Base-by-base conservation (phyloP, 2,797 vertebrate genomes). In the Threskiornis aethiopicus region DNA sequence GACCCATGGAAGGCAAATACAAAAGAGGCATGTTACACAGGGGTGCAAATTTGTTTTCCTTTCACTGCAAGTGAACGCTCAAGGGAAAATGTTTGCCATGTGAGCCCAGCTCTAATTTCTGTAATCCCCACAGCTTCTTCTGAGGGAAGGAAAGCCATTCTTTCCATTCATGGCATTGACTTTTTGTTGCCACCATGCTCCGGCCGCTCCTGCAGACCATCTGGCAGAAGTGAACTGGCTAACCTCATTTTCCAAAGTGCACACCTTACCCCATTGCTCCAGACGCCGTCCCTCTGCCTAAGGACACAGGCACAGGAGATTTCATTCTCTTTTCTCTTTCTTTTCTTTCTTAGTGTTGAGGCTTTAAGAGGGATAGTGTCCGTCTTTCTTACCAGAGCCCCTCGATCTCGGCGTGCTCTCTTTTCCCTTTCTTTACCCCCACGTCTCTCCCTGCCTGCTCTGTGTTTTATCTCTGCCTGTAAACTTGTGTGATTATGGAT, bases 401-500 rank as follows among this genome's bases (percentile, higher is more conserved):
- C 87, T 81, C 92, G 16, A 80, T 82, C 91, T 93, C 77, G 13
- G 67, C 96, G 90, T 29, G 86, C 73, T 96, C 92, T 41, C 61
- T 91, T 94, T 67, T 96, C 59, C 76, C 46, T 70, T 71, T 88
- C 95, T 93, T 78, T 83, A 29, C 58, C 31, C 90, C 18, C 25
- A 71, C 59, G 5, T 76, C 51, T 84, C 37, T 82, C 57, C 77
- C 69, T 4, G 10, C 86, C 62, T 42, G 78, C 59, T 92, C 91
- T 87, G 51, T 95, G 92, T 73, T 94, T 97, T 97, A 97, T 98
- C 97, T 94, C 90, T 96, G 93, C 72, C 90, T 83, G 79, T 93
- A 93, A 96, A 95, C 83, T 96, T 96, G 96, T 95, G 80, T 78
- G 94, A 96, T 97, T 96, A 95, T 89, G 94, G 96, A 86, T 85